Evolutionary conservation across 2,113 vertebrate genomes (phyloP), one percentile per base, ranked within the genome.

Genomic region (Ophthalmolycus amberensis): DNA sequence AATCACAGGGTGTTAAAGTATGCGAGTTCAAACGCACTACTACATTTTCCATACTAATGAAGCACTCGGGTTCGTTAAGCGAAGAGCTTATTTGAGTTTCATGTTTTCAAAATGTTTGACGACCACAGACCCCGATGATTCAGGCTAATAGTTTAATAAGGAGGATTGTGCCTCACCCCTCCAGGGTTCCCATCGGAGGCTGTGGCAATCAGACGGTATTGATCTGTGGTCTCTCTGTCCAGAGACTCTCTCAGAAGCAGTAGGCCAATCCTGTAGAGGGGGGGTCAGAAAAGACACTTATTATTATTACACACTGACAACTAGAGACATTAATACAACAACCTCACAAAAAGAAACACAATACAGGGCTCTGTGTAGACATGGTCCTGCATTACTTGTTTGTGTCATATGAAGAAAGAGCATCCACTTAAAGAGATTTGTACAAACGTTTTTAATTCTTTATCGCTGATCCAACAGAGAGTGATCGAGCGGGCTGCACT

Each of bases 191-290:
- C 97, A n/a, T 99, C 98, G 0, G 97, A 97, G 38, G 98, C 98
- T 0, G 98, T 99, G 81, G 99, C 95, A 58, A 97, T 97, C 75
- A 99, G 96, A 86, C 94, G 97, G 89, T 99, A 99, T 85, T 96
- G 96, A 80, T 99, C 98, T 0, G 96, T 96, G 88, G 95, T 99
- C 82, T 99, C 98, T 80, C 97, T 95, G 95, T 99, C 98, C 94
- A 99, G 88, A 42, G 96, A 92, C 85, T 97, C 96, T 54, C 90
- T 95, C 93, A 99, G 94, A 83, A 96, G 88, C 72, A 99, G 94
- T 75, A 99, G 96, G 46, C 98, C 98, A 85, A 97, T 96, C 83
- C 98, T 99, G 92, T 71, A 29, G 88, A 93, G 76, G 93, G 84
- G 27, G 75, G 32, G 85, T 77, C 9, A 78, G 27, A 85, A 29